Evolutionary conservation across 2,113 vertebrate genomes (phyloP), one percentile per base, ranked within the genome.

Genomic region (Diphyllodes magnificus): DNA sequence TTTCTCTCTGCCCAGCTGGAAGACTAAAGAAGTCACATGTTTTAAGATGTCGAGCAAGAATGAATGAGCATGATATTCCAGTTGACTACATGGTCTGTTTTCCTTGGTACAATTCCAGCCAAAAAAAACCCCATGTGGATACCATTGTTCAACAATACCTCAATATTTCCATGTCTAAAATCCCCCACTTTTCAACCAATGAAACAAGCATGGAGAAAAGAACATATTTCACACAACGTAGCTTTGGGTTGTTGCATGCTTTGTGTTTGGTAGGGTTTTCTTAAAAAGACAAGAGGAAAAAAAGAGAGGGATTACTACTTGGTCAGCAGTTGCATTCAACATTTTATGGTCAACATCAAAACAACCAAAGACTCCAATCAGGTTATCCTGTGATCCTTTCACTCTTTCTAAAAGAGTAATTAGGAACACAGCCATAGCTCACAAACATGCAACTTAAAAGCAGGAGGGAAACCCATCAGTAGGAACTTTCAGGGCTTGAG

Each of bases 61-160:
- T 51, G 77, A 95, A 94, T 14, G 2, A 96, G 54, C 24, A 61
- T 33, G 47, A 94, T 75, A 92, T 92, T 97, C 93, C 90, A 91
- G 28, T 19, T 88, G 89, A 88, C 77, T 71, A 63, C 33, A 83
- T 5, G 2, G 2, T 57, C 86, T 60, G 20, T 72, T 86, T 87
- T 57, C 53, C 40, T 81, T 84, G 68, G 30, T 75, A 50, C 19
- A 69, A 61, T 75, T 95, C 76, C 88, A 76, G 16, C n/a, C 27
- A 23, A 39, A 78, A 86, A 72, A 82, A 50, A 76, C 31, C 35
- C 53, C 91, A 95, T 21, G 66, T 50, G 86, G 80, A 79, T 78
- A 78, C 13, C 9, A 49, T 4, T 49, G 40, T 75, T 90, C 80
- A 84, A 59, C 49, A 93, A 47, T 6, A 72, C 14, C 37, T 93